A percentile compares a stretch with the other conserved stretches of the same genome.
Conservation (phyloP, 2,797 vertebrate species). For the Malacoctenus gilli region DNA sequence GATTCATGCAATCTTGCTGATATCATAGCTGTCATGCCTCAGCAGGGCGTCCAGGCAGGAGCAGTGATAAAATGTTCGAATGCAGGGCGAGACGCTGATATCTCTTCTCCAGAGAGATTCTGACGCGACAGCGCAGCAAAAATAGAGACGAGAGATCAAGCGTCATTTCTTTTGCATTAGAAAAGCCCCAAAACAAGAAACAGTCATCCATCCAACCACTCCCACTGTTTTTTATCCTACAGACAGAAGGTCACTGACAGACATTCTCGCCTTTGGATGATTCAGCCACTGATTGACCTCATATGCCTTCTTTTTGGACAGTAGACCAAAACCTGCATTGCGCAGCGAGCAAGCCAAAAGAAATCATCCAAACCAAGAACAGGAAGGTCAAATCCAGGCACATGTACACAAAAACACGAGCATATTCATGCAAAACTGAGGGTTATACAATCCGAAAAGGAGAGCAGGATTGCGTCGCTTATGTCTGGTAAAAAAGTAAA, state of each 20-base stretch:
- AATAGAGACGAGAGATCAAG: not conserved
- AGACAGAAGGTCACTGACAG: not conserved
- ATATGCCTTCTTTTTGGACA: too few relatives aligned
- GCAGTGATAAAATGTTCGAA: conserved; percentile 6
- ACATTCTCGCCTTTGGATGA: too few relatives aligned
- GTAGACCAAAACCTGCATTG: too few relatives aligned
- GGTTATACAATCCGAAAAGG: too few relatives aligned
- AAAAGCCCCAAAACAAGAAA: not conserved
- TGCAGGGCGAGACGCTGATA: not conserved
- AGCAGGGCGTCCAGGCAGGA: not conserved
- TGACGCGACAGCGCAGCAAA: not conserved
- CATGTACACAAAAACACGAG: too few relatives aligned
- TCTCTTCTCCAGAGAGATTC: conserved; percentile 4
- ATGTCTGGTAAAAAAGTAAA: not conserved
- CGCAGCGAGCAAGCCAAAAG: too few relatives aligned
- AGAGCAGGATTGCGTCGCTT: not conserved
- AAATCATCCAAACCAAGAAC: too few relatives aligned
- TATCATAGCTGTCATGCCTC: conserved; percentile 8
- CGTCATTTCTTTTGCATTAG: not conserved
- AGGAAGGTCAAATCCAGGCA: too few relatives aligned
- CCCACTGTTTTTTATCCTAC: not conserved
- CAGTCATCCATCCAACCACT: not conserved
- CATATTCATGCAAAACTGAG: too few relatives aligned
- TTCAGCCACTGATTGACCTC: too few relatives aligned
- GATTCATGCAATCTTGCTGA: conserved; percentile 8